A percentile compares a stretch with the other conserved stretches of the same genome.
phyloP scores from a whole-genome alignment of 2,888 invertebrate species.

The Pristionchus fissidentatus region DNA sequence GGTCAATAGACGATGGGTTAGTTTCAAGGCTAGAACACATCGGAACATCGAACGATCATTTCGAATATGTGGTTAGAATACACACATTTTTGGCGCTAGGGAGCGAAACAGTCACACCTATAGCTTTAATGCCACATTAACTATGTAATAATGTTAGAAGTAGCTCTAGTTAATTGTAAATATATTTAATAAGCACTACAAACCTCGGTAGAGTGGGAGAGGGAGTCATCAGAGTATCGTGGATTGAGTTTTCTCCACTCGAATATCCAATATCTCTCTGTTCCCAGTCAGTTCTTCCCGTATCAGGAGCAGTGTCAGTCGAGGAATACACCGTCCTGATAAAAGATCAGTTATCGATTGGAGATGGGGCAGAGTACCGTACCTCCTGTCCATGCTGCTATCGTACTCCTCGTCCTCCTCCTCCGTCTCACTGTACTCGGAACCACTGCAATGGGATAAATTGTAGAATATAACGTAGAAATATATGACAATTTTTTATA shows the following conservation, averaged over 20 bases:
- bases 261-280: conserved; percentile 68
- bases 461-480: too few relatives aligned
- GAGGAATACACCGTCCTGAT: background rate
- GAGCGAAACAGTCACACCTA: too few relatives aligned
- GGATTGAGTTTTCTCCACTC: conserved; percentile 67
- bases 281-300: conserved; percentile 11
- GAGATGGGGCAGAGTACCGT: background rate
- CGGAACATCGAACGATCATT: background rate
- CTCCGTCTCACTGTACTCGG: conserved; percentile 48
- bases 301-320: background rate
- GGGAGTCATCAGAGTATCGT: conserved; percentile 53
- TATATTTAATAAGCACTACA: background rate
- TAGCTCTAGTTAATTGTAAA: background rate
- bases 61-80: too few relatives aligned
- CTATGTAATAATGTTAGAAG: background rate
- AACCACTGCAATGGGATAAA: conserved; percentile 56
- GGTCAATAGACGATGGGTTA: background rate
- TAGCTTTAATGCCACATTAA: background rate
- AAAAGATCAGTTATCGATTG: background rate
- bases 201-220: conserved; percentile 32
- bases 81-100: background rate
- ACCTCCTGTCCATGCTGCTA: conserved; percentile 23
- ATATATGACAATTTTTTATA: too few relatives aligned
- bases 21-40: background rate
- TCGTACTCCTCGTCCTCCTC: conserved; percentile 33